Percentiles rank a stretch among this genome's conserved stretches.
These are phyloP conservation scores for Archips crataeganus DNA, from an alignment of 2,888 invertebrate genomes.

Conservation along the genomic window DNA sequence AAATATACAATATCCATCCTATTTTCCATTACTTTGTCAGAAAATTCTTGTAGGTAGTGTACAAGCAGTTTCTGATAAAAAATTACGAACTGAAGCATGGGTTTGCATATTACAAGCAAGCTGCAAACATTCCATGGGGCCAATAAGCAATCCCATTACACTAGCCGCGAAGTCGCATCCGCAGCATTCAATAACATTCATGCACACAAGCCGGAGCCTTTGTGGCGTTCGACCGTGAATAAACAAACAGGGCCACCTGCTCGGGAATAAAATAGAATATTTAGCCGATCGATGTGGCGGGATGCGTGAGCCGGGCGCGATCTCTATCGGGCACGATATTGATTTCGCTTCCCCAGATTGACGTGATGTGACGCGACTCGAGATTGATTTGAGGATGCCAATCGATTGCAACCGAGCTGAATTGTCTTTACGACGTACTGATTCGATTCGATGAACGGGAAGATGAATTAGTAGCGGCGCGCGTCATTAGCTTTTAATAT, in stretches of 20 bases:
- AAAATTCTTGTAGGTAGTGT: no score
- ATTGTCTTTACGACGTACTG: conserved; percentile 25
- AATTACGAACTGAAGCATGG: neutral
- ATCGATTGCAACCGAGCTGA: conserved; percentile 31
- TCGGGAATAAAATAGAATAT: conserved; percentile 54
- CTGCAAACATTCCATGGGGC: neutral
- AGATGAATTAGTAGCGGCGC: conserved; percentile 6
- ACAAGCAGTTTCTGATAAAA: no score
- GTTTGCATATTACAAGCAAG: neutral
- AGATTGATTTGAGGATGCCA: conserved; percentile 41
- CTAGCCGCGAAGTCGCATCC: conserved; percentile 20
- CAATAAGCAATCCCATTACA: conserved; percentile 7
- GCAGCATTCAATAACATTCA: conserved; percentile 25
- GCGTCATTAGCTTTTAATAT: neutral
- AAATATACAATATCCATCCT: no score
- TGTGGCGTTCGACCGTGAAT: conserved; percentile 61
- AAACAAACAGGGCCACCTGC: conserved; percentile 69
- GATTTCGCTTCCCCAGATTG: conserved; percentile 64
- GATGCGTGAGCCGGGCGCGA: conserved; percentile 49
- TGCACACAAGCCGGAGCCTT: conserved; percentile 47
- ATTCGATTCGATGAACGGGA: conserved; percentile 2
- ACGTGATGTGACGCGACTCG: conserved; percentile 57
- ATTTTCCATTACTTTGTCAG: neutral
- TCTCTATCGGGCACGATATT: conserved; percentile 53
- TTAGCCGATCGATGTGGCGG: conserved; percentile 59